These are phyloP conservation scores for Tubulanus polymorphus DNA, from an alignment of 2,888 invertebrate species.

Conservation along the genomic window DNA sequence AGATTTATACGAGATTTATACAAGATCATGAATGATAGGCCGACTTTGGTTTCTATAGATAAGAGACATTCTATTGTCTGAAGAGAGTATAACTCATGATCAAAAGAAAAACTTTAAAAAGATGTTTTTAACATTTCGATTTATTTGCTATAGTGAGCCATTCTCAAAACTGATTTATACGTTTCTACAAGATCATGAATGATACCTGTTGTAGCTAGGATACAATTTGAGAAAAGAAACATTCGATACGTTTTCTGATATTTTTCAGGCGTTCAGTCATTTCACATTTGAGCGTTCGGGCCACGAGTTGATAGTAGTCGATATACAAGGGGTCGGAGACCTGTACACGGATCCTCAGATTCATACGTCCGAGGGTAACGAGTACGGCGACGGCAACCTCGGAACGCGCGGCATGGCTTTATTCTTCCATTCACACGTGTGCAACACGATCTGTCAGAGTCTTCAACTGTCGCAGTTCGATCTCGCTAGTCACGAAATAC, in stretches of 20 bases:
- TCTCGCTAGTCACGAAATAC: no score
- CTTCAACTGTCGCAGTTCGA: slow-evolving; percentile 58
- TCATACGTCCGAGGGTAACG: slow-evolving; percentile 56
- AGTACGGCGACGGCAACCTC: slow-evolving; percentile 60
- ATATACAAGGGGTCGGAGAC: slow-evolving; percentile 61
- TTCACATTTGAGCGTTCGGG: slow-evolving; percentile 62
- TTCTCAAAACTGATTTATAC: not conserved
- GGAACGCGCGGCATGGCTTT: slow-evolving; percentile 60
- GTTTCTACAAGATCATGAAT: no score
- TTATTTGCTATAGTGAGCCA: not conserved
- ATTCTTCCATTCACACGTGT: slow-evolving; percentile 60
- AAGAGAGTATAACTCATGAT: not conserved
- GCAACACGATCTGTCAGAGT: slow-evolving; percentile 58
- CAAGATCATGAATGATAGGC: no score
- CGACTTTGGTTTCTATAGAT: no score
- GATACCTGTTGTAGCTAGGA: no score
- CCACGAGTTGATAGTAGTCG: slow-evolving; percentile 60
- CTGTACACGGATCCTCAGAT: slow-evolving; percentile 62
- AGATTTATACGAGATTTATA: not conserved
- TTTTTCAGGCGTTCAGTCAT: slow-evolving; percentile 58
- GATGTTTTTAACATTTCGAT: not conserved
- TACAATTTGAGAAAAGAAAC: no score
- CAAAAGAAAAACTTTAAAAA: not conserved
- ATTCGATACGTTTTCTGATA: not conserved
- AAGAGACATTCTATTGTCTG: no score